Percentiles rank a stretch among this genome's conserved stretches.
These are phyloP conservation scores for Masnerella sp. DNA, from an alignment of 2,888 invertebrate genomes.

Conservation along the genomic window DNA sequence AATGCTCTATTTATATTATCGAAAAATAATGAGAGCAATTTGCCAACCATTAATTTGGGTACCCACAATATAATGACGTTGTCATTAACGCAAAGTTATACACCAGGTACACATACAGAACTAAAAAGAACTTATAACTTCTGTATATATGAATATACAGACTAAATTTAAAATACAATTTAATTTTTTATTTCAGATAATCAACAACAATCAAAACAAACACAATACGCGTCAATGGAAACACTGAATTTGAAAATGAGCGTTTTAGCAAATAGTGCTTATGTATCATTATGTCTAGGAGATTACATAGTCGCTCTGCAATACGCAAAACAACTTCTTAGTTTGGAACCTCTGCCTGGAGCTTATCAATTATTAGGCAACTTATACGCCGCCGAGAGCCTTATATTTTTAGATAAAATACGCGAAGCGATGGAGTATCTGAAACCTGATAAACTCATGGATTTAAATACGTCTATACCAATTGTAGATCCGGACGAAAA, in stretches of 20 bases:
- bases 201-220: slow-evolving; percentile 64
- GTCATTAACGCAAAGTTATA: slow-evolving; percentile 65
- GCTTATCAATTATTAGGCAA: slow-evolving; percentile 88
- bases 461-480: slow-evolving; percentile 78
- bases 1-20: slow-evolving; percentile 89
- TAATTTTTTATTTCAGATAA: slow-evolving; percentile 49
- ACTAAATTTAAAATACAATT: not conserved
- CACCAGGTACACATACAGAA: too few species aligned
- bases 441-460: slow-evolving; percentile 85
- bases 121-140: too few species aligned
- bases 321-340: slow-evolving; percentile 86
- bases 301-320: slow-evolving; percentile 89
- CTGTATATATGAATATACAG: too few species aligned
- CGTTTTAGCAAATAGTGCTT: slow-evolving; percentile 88
- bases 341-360: slow-evolving; percentile 85
- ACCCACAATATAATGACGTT: slow-evolving; percentile 65
- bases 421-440: slow-evolving; percentile 91
- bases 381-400: slow-evolving; percentile 93
- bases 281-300: slow-evolving; percentile 89
- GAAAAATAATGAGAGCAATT: slow-evolving; percentile 66
- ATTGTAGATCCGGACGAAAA: slow-evolving; percentile 72
- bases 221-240: slow-evolving; percentile 67
- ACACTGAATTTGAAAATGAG: slow-evolving; percentile 78
- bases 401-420: slow-evolving; percentile 89
- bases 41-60: slow-evolving; percentile 63